Base-by-base conservation (phyloP, 2,888 invertebrate species). In the Ennomos erosarius region DNA sequence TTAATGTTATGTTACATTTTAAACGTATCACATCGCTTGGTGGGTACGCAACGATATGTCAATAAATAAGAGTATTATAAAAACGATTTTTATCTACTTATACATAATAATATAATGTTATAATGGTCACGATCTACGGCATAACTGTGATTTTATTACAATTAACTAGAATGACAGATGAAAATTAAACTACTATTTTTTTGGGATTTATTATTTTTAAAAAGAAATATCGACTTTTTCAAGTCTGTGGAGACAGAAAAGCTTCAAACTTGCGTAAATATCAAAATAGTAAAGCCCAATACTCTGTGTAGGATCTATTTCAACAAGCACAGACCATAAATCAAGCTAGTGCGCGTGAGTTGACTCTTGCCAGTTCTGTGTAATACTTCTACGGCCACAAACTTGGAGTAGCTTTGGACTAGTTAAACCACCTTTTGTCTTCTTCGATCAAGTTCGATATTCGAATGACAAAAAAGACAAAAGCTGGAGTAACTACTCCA, bases 141-240 rank as follows among this genome's bases (percentile, higher is more conserved):
- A 51, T 45, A 47, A 26, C 51, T 50, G 54, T 53, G 64, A 63
- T 65, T 64, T 58, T 59, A 59, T 63, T n/a, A n/a, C n/a, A n/a
- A n/a, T n/a, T 66, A 37, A 36, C 49, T 54, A 44, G 43, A 56
- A 61, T 62, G 61, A 53, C 33, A 54, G 37, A 59, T 63, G 52
- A 52, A 57, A 52, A 45, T 54, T 60, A 51, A 51, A 51, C 55
- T 52, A 59, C 40, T 40, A 36, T 55, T 60, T 65, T 66, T 62
- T 60, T 55, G 56, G 51, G 37, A 35, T 55, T 62, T 55, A 38
- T 40, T 40, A 12, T 55, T 58, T 16, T 62, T 52, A 26, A 39
- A 40, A 40, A 43, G 49, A 53, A 35, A 56, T 43, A 47, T 55
- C 36, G 48, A 48, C 11, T 57, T 50, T 52, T 37, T 45, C 2